A percentile compares a stretch with the other conserved stretches of the same genome.
Evolutionary conservation across 2,888 invertebrate genomes (phyloP).

Genomic region (Vanessa cardui): DNA sequence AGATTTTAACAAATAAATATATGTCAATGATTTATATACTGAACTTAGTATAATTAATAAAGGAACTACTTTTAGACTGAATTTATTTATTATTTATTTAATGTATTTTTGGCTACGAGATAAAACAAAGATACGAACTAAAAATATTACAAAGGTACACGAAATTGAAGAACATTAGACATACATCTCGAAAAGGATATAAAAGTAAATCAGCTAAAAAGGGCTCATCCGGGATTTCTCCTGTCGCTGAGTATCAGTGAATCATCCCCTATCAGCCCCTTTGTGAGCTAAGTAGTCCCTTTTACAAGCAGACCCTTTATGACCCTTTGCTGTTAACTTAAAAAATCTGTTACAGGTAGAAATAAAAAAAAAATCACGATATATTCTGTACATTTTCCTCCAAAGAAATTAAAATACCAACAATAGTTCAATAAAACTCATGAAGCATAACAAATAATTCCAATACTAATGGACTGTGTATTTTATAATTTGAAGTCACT

Average conservation of each 20-base stretch:
- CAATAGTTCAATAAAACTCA: slow-evolving; percentile 6
- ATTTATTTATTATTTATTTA: not conserved
- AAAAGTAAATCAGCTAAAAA: slow-evolving; percentile 40
- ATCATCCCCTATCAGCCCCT: slow-evolving; percentile 62
- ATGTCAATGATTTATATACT: too few species aligned
- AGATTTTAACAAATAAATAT: too few species aligned
- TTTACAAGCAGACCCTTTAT: slow-evolving; percentile 61
- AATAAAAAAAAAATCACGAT: slow-evolving; percentile 21
- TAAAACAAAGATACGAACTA: not conserved
- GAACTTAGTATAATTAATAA: too few species aligned
- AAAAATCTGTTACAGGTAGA: slow-evolving; percentile 41
- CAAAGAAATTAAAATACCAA: slow-evolving; percentile 6
- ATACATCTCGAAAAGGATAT: slow-evolving; percentile 31
- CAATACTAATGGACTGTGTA: not conserved
- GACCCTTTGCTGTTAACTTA: slow-evolving; percentile 57
- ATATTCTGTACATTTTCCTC: slow-evolving; percentile 24
- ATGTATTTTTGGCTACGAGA: not conserved
- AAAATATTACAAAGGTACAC: slow-evolving; percentile 18
- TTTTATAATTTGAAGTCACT: slow-evolving; percentile 14
- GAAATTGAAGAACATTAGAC: slow-evolving; percentile 25
- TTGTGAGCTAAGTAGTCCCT: slow-evolving; percentile 57
- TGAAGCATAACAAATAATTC: not conserved
- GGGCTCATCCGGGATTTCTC: slow-evolving; percentile 58
- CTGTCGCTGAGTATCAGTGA: slow-evolving; percentile 57
- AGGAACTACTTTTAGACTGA: too few species aligned